Conservation (phyloP, 23 tunicate species). For the Diplosoma virens region DNA sequence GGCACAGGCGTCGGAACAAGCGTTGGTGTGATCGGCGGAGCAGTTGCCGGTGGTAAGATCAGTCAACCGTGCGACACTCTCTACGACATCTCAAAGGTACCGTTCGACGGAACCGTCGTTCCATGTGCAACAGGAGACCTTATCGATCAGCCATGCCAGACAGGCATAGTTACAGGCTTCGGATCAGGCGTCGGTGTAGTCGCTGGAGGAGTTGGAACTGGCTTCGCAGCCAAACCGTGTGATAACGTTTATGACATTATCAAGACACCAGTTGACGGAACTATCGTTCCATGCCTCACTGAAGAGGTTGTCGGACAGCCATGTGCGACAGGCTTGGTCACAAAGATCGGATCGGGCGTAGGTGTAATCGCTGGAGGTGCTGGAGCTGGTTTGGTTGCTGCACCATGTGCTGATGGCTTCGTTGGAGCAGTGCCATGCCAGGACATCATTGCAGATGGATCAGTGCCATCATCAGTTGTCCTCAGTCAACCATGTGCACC, state of each 20-base stretch:
- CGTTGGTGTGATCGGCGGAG: slow-evolving; percentile 1
- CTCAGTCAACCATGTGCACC: slow-evolving; percentile 7
- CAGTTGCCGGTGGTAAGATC: slow-evolving; percentile 4
- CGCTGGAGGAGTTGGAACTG: background rate
- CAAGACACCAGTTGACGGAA: too few relatives aligned
- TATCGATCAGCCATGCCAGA: too few relatives aligned
- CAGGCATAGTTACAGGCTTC: background rate
- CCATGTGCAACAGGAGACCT: background rate
- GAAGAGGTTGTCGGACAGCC: too few relatives aligned
- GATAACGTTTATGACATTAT: too few relatives aligned
- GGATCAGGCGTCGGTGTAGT: background rate
- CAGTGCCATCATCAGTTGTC: background rate
- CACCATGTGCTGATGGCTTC: too few relatives aligned
- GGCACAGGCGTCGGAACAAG: too few relatives aligned
- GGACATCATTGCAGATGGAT: background rate
- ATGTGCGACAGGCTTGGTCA: too few relatives aligned
- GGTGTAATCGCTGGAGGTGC: too few relatives aligned
- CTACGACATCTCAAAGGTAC: background rate
- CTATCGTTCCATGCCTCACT: too few relatives aligned
- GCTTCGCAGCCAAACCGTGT: background rate
- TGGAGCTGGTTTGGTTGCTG: too few relatives aligned
- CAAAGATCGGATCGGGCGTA: too few relatives aligned
- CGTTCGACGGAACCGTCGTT: background rate
- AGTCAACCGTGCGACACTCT: too few relatives aligned
- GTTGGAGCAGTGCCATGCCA: slow-evolving; percentile 6